Evolutionary conservation across 1,140 invertebrate genomes (phyloP).

Genomic region (Steinernema khuongi): DNA sequence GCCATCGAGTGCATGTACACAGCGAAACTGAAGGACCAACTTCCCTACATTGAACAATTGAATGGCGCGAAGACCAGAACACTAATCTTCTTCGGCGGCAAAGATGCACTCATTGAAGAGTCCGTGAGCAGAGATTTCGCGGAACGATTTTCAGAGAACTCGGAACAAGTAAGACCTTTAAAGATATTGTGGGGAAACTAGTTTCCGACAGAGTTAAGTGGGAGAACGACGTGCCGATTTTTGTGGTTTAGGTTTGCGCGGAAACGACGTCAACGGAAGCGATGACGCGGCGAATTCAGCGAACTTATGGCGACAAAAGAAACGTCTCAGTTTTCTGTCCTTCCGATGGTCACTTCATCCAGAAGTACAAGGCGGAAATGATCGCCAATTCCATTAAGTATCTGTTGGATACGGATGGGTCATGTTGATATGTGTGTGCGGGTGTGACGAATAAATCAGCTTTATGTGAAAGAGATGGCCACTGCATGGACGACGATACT

Average conservation of each 20-base stretch:
- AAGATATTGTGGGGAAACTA: slow-evolving; percentile 15
- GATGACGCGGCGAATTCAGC: background rate
- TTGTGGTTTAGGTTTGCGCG: slow-evolving; percentile 14
- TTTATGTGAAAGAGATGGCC: no score
- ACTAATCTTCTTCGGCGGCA: slow-evolving; percentile 29
- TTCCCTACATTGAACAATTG: slow-evolving; percentile 31
- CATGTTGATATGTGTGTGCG: no score
- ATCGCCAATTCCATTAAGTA: slow-evolving; percentile 22
- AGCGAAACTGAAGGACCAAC: slow-evolving; percentile 25
- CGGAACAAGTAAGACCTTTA: slow-evolving; percentile 13
- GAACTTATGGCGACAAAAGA: background rate
- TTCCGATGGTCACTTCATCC: slow-evolving; percentile 32
- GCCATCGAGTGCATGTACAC: slow-evolving; percentile 22
- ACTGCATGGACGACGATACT: no score
- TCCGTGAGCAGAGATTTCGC: slow-evolving; percentile 18
- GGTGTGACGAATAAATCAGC: no score
- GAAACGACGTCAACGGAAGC: background rate
- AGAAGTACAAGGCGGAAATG: slow-evolving; percentile 29
- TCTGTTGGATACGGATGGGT: slow-evolving; percentile 28
- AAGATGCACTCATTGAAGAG: slow-evolving; percentile 31
- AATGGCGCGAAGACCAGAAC: slow-evolving; percentile 22
- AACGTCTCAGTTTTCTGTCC: slow-evolving; percentile 29
- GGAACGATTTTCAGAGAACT: slow-evolving; percentile 14
- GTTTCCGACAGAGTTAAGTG: no score
- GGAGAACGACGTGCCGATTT: no score